Base-by-base conservation (phyloP, 2,797 vertebrate genomes). In the Micromesistius poutassou region DNA sequence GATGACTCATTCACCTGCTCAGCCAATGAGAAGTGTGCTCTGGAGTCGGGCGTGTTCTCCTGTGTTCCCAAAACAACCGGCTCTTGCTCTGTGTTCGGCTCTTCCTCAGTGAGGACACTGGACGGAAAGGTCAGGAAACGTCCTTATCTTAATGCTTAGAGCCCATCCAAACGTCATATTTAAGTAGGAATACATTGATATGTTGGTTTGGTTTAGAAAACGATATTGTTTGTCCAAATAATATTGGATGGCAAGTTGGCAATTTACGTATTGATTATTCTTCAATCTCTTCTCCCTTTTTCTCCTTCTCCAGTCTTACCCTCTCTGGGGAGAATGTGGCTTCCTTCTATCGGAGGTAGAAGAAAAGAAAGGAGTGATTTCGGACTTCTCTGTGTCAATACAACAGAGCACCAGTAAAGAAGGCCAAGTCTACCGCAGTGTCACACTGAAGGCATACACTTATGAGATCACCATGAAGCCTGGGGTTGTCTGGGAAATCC, bases 31-130 rank as follows among this genome's bases (percentile, higher is more conserved):
- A 83, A 38, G n/a, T 96, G 95, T 73, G 25, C 6, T 33, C 82
- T 92, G 0, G 81, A 38, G 0, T 76, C 84, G 0, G 94, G 95
- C 0, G 22, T 84, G 14, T 81, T 83, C 78, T 92, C 90, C 4
- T 95, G 95, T 0, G 82, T 92, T 50, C 76, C 91, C 0, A 19
- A 80, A 0, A 84, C 82, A 0, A 91, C 84, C 2, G 87, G 85
- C 28, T 86, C 85, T 70, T 96, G 95, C 75, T 82, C 90, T 6
- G 82, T 91, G 0, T 79, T 89, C 0, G 94, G 94, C 0, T 88
- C 90, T 30, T 28, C 42, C 14, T 33, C 2, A 87, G 91, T 1
- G 87, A 86, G 30, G 94, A 93, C 81, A 6, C 95, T 94, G 0
- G 94, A 95, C 0, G 91, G 94, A 62, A 30, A 35, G 74, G 74